phyloP scores from a whole-genome alignment of 1,140 invertebrate species.

The Drosophila saltans region DNA sequence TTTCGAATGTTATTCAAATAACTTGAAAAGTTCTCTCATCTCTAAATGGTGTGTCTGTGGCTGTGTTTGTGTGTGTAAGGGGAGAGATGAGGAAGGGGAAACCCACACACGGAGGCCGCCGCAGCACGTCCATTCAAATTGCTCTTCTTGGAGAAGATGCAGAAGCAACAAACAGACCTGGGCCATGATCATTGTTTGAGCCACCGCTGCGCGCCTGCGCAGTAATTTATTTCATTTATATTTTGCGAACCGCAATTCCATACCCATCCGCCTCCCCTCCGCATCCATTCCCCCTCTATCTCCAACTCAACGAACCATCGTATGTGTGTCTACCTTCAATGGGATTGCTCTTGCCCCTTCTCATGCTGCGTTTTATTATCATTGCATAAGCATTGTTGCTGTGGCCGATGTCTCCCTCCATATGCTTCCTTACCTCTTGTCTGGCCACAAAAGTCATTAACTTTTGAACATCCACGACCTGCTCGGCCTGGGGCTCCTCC shows the following conservation, averaged over 20 bases:
- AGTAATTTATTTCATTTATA: conserved; percentile 77
- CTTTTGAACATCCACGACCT: conserved; percentile 24
- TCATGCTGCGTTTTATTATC: conserved; percentile 71
- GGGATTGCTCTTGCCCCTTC: neutral
- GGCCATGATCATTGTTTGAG: conserved; percentile 60
- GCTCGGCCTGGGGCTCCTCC: conserved; percentile 27
- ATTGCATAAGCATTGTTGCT: conserved; percentile 70
- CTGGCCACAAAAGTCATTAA: conserved; percentile 54
- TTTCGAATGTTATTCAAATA: neutral
- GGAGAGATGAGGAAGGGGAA: neutral
- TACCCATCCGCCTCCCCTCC: too few species aligned
- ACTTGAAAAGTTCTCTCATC: conserved; percentile 15
- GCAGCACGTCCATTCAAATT: conserved; percentile 71
- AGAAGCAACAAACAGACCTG: conserved; percentile 11
- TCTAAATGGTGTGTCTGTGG: neutral
- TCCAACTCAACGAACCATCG: too few species aligned
- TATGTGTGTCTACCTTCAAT: too few species aligned
- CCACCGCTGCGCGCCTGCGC: conserved; percentile 62
- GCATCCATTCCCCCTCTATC: too few species aligned
- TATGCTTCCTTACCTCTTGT: neutral
- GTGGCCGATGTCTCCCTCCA: neutral
- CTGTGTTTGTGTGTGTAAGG: too few species aligned
- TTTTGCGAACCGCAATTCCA: conserved; percentile 29
- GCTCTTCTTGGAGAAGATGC: conserved; percentile 27
- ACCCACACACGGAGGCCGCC: conserved; percentile 28